Base-by-base conservation (phyloP, 2,113 vertebrate species). In the Cephalopterus ornatus region DNA sequence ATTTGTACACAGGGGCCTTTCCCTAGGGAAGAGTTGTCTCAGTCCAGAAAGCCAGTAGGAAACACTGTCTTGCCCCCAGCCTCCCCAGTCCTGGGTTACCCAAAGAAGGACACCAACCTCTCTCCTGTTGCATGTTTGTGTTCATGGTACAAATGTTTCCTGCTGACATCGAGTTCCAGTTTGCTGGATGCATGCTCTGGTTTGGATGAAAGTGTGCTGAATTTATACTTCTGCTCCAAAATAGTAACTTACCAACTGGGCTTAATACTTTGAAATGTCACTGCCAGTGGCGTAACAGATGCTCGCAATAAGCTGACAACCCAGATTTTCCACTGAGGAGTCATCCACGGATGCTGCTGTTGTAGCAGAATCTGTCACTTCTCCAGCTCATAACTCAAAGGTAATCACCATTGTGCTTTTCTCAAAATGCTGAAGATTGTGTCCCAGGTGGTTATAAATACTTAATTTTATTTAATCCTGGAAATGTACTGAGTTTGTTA, bases 191-290 rank as follows among this genome's bases (percentile, higher is more conserved):
- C 47, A 1, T 21, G 61, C 72, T 95, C 75, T 84, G 82, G 12
- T 81, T 93, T 94, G 63, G 90, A 87, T 84, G 67, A 78, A 84
- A 92, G 76, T 53, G 56, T 71, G 75, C 83, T 94, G 95, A 93
- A 92, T 92, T 92, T 77, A 52, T 86, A 56, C 35, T 92, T 83
- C 85, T 96, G 55, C 67, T 63, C 82, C 52, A 67, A 92, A 95
- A 88, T 86, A 93, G 82, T 44, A 49, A 61, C 92, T 88, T 75
- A 49, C 68, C 79, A 84, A 52, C 85, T 41, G 59, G 30, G 68
- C 53, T 88, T 71, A 67, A 22, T 75, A 5, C 78, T 95, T 56
- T 26, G 39, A 92, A 89, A 78, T 91, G 94, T 56, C 93, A 84
- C 72, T 95, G 86, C 68, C 86, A 55, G 70, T 89, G 72, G 72